These are phyloP conservation scores for Macroramphosus scolopax DNA, from an alignment of 2,797 vertebrate species.

Conservation along the genomic window DNA sequence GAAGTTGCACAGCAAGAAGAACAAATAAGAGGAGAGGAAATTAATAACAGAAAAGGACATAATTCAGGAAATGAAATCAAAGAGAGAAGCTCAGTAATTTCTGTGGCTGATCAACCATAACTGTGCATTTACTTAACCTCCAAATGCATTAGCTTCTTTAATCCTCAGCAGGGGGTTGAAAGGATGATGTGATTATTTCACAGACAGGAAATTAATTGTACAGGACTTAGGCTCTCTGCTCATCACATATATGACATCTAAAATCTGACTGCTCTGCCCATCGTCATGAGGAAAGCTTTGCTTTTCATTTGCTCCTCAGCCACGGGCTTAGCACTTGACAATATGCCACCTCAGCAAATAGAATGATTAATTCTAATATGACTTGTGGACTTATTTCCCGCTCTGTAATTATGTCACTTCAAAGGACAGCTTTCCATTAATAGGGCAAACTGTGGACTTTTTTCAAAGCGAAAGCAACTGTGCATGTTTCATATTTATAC, in stretches of 20 bases:
- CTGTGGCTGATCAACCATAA: slow-evolving; percentile 14
- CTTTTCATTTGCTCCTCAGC: slow-evolving; percentile 44
- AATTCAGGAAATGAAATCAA: slow-evolving; percentile 10
- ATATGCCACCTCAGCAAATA: slow-evolving; percentile 52
- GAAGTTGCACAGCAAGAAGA: too few relatives aligned
- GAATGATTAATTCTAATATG: slow-evolving; percentile 50
- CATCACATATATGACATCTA: slow-evolving; percentile 18
- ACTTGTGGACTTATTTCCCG: slow-evolving; percentile 13
- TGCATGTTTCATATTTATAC: too few relatives aligned
- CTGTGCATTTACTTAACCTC: slow-evolving; percentile 19
- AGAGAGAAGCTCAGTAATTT: slow-evolving; percentile 5
- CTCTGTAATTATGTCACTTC: slow-evolving; percentile 39
- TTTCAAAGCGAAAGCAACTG: slow-evolving; percentile 4
- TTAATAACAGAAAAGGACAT: neutral
- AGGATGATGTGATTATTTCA: slow-evolving; percentile 39
- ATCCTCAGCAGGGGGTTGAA: slow-evolving; percentile 37
- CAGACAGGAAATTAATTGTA: slow-evolving; percentile 51
- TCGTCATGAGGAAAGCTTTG: slow-evolving; percentile 23
- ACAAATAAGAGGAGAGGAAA: neutral
- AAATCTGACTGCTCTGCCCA: slow-evolving; percentile 28
- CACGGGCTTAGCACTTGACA: slow-evolving; percentile 43
- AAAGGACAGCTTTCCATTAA: slow-evolving; percentile 38
- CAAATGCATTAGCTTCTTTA: slow-evolving; percentile 31
- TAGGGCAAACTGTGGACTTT: slow-evolving; percentile 7
- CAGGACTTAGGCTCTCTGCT: slow-evolving; percentile 28